Percentiles rank a stretch among this genome's conserved stretches.
These are phyloP conservation scores for Phoronis australis DNA, from an alignment of 2,888 invertebrate species.

Conservation along the genomic window DNA sequence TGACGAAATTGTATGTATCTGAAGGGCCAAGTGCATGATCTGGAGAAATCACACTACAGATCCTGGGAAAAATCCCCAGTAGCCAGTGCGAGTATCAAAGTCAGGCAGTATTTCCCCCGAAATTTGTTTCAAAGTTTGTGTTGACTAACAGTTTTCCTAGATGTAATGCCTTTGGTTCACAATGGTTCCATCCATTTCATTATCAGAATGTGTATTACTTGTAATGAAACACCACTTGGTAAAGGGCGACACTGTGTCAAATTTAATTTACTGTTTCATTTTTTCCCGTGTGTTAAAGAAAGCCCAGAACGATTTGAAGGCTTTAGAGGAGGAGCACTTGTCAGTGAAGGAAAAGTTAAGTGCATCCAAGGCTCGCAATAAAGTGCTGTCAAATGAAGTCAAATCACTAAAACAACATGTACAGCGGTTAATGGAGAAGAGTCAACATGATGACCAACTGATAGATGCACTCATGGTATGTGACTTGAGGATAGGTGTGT, in stretches of 20 bases:
- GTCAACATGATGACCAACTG: constrained; percentile 52
- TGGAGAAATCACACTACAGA: too few relatives aligned
- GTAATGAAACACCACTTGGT: not conserved
- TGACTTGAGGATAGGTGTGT: too few relatives aligned
- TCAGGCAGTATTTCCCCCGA: too few relatives aligned
- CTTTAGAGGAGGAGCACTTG: constrained; percentile 39
- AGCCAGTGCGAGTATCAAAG: too few relatives aligned
- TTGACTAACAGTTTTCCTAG: too few relatives aligned
- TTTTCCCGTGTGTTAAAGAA: constrained; percentile 22
- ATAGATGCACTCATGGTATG: constrained; percentile 48
- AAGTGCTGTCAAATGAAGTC: constrained; percentile 45
- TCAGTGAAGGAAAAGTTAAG: constrained; percentile 43
- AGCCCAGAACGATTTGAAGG: constrained; percentile 36
- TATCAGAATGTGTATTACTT: not conserved
- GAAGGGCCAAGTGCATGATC: too few relatives aligned
- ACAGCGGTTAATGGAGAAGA: constrained; percentile 46
- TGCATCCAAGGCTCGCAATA: constrained; percentile 48
- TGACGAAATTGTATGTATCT: too few relatives aligned
- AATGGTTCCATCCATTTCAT: too few relatives aligned
- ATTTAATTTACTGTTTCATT: not conserved
- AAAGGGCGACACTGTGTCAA: not conserved
- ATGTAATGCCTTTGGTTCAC: too few relatives aligned
- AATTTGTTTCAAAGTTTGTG: too few relatives aligned
- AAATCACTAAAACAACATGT: constrained; percentile 46
- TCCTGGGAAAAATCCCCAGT: too few relatives aligned